A percentile compares a stretch with the other conserved stretches of the same genome.
phyloP scores from a whole-genome alignment of 2,113 vertebrate genomes.

The Rattus norvegicus region GRCr8 NC_086020.1:166224501-166225000 shows the following conservation, averaged over 20 bases:
- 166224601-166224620: constrained; percentile 73
- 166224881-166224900: constrained; percentile 44
- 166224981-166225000: background rate
- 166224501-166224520: constrained; percentile 59
- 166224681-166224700: constrained; percentile 57
- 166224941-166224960: background rate
- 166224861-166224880: constrained; percentile 60
- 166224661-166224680: constrained; percentile 68
- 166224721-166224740: constrained; percentile 49
- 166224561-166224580: background rate
- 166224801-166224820: constrained; percentile 38
- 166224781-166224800: constrained; percentile 64
- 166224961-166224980: constrained; percentile 23
- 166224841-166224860: background rate
- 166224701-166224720: constrained; percentile 65
- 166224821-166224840: background rate
- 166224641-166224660: constrained; percentile 67
- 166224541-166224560: background rate
- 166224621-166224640: constrained; percentile 72
- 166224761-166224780: constrained; percentile 9
- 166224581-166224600: constrained; percentile 64
- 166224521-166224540: constrained; percentile 34
- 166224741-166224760: constrained; percentile 72
- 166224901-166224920: constrained; percentile 35
- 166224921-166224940: constrained; percentile 61